These are phyloP conservation scores for Mesodorylaimus sp. DNA, from an alignment of 2,888 invertebrate genomes.

Conservation along the genomic window DNA sequence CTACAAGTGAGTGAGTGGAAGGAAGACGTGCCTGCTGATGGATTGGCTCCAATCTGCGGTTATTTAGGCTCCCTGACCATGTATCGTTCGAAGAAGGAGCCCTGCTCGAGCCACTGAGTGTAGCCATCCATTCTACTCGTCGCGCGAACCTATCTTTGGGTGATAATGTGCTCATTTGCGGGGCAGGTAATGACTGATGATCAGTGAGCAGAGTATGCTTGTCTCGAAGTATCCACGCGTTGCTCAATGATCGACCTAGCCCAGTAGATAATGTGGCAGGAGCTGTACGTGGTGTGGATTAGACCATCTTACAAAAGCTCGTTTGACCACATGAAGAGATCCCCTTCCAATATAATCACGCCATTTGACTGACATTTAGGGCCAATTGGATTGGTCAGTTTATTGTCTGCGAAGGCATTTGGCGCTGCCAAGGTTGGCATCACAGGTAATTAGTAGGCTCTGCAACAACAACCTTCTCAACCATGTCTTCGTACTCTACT, in stretches of 20 bases:
- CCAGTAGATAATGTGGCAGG: too few relatives aligned
- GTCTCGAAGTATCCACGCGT: too few relatives aligned
- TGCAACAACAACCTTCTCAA: neutral
- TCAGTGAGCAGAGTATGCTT: too few relatives aligned
- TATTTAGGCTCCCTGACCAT: slow-evolving; percentile 73
- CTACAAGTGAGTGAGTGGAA: slow-evolving; percentile 39
- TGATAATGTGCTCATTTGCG: slow-evolving; percentile 32
- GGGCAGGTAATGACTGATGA: slow-evolving; percentile 25
- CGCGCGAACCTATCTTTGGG: slow-evolving; percentile 51
- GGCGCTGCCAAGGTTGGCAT: slow-evolving; percentile 60
- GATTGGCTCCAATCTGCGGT: too few relatives aligned
- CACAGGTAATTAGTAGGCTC: slow-evolving; percentile 43
- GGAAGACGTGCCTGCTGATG: too few relatives aligned
- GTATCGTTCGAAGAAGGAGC: slow-evolving; percentile 82
- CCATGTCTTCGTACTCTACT: neutral
- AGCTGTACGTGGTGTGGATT: too few relatives aligned
- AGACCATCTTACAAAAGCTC: too few relatives aligned
- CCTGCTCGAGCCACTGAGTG: slow-evolving; percentile 71
- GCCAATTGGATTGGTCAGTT: slow-evolving; percentile 64
- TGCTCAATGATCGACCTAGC: too few relatives aligned
- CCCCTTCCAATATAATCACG: too few relatives aligned
- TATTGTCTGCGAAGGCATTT: slow-evolving; percentile 62
- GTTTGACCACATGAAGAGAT: too few relatives aligned
- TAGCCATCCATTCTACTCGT: slow-evolving; percentile 78
- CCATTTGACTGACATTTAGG: too few relatives aligned